Evolutionary conservation across 92 coral and sea anemone species (phyloP), one percentile per base, ranked within the genome.

Genomic region (Palythoa grandiflora): DNA sequence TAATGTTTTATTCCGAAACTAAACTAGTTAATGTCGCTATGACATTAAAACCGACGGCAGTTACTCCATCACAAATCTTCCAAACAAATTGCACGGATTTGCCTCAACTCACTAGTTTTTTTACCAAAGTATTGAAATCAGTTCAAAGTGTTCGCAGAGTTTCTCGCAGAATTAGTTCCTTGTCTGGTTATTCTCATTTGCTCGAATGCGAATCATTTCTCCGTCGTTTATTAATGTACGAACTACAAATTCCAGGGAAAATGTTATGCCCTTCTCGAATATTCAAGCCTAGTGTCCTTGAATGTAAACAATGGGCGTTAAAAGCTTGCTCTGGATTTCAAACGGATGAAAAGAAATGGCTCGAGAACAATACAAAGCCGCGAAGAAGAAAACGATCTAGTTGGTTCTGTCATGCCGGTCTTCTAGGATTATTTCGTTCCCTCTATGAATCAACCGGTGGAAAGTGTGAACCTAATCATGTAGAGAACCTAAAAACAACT

Each of bases 301-400:
- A 55, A 74, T 88, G 91, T 54, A 88, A 88, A 73, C 57, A 68
- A 19, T 88, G 88, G 91, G 91, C 71, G 21, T 16, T 16, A 20
- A 16, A 20, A 16, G 0, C 21, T 63, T 20, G 71, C 35, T 84
- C 52, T 51, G 84, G 79, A 9, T 73, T 84, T 13, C 10, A 75
- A 12, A 39, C 84, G 1, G 78, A 83, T 36, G 84, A 89, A 84
- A 19, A 40, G 17, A 66, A 68, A 20, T 89, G 91, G 88, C 79
- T 89, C 19, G 7, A 19, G n/a, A 60, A 38, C 50, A 0, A 15
- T 61, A 36, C 11, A 6, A 59, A 57, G 44, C 74, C 66, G 13
- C 71, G 40, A 44, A 8, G 60, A 6, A 60, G 74, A 28, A 40
- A 44, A 35, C 77, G 84, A 3, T 47, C 54, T 16, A 52, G 57